These are phyloP conservation scores for Eupithecia pulchellata DNA, from an alignment of 2,888 invertebrate genomes.

Conservation along the genomic window DNA sequence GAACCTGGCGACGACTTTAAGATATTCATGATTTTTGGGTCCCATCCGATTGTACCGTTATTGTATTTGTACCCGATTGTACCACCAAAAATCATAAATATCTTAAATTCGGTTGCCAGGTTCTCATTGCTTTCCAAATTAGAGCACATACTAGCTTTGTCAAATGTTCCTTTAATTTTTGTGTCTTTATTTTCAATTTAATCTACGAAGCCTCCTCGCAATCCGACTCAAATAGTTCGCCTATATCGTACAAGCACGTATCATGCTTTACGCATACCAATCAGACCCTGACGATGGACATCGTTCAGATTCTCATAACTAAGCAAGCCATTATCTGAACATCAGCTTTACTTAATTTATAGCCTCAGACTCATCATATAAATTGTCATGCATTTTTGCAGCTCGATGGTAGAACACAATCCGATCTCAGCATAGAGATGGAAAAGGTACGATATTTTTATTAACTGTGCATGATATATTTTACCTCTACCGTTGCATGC, in stretches of 20 bases:
- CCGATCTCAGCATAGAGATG: conserved; percentile 84
- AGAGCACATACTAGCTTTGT: neutral
- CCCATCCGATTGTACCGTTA: too few relatives aligned
- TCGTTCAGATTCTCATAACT: conserved; percentile 14
- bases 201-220: neutral
- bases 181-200: neutral
- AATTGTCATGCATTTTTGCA: conserved; percentile 83
- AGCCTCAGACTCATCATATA: conserved; percentile 62
- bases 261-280: conserved; percentile 27
- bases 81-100: too few relatives aligned
- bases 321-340: neutral
- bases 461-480: conserved; percentile 74
- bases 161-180: neutral
- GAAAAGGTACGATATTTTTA: conserved; percentile 84
- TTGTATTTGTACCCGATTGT: too few relatives aligned
- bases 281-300: conserved; percentile 22
- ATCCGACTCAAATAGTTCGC: neutral
- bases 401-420: conserved; percentile 84
- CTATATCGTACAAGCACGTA: neutral
- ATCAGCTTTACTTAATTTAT: conserved; percentile 60
- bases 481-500: conserved; percentile 54
- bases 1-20: too few relatives aligned
- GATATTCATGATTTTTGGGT: too few relatives aligned
- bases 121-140: neutral
- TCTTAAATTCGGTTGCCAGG: too few relatives aligned